These are phyloP conservation scores for Drosophila lacertosa DNA, from an alignment of 1,140 invertebrate species.

Conservation along the genomic window DNA sequence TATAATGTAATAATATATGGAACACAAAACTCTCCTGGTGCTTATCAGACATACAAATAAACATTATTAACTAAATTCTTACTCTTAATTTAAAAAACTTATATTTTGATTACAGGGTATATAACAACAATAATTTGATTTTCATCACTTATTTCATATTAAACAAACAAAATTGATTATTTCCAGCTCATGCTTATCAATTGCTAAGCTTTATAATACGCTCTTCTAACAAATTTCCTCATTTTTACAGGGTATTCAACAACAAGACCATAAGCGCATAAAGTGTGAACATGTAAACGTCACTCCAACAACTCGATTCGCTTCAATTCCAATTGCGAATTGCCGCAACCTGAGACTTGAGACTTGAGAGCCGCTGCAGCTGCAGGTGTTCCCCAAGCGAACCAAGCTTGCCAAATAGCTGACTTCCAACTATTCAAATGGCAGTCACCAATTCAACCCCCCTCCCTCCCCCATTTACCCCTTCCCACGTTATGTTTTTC, in stretches of 20 bases:
- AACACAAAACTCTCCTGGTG: no score
- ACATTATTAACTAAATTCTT: no score
- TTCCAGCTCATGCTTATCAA: background rate
- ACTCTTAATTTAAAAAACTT: no score
- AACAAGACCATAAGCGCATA: background rate
- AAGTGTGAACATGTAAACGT: constrained; percentile 73
- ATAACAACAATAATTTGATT: no score
- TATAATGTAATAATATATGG: no score
- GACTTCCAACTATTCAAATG: constrained; percentile 3
- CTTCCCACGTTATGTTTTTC: background rate
- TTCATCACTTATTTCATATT: no score
- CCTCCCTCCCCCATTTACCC: background rate
- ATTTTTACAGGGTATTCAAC: constrained; percentile 13
- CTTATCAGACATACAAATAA: no score
- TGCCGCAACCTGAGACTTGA: constrained; percentile 32
- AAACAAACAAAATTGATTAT: no score
- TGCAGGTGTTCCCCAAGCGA: constrained; percentile 65
- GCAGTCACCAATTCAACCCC: no score
- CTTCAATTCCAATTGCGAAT: constrained; percentile 19
- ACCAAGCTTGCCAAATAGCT: constrained; percentile 18
- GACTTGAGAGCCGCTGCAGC: no score
- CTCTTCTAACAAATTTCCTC: background rate
- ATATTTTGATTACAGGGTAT: constrained; percentile 6
- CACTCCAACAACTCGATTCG: constrained; percentile 44
- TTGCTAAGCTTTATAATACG: no score